These are phyloP conservation scores for Anastrepha ludens DNA, from an alignment of 1,140 invertebrate genomes.

Conservation along the genomic window DNA sequence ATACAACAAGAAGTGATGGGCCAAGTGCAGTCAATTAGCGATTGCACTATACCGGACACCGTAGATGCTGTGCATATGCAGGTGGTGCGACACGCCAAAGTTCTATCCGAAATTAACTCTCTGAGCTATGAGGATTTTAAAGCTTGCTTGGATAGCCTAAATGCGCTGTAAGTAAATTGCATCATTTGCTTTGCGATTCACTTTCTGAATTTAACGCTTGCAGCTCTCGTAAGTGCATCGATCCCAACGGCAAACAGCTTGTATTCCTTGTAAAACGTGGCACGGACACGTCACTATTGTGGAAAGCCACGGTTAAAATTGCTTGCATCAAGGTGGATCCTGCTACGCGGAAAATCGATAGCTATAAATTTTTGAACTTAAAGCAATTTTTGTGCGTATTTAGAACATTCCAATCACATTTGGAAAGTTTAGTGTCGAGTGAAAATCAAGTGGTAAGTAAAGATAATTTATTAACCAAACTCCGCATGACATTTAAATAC, in stretches of 20 bases:
- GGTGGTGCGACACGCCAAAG: slow-evolving; percentile 67
- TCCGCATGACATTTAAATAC: neutral
- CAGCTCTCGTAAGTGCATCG: slow-evolving; percentile 78
- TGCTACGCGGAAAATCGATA: slow-evolving; percentile 75
- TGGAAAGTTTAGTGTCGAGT: slow-evolving; percentile 63
- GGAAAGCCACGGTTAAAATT: slow-evolving; percentile 82
- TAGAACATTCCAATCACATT: slow-evolving; percentile 73
- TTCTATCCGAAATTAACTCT: slow-evolving; percentile 73
- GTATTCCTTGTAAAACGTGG: slow-evolving; percentile 81
- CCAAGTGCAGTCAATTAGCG: slow-evolving; percentile 59
- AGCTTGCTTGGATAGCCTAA: slow-evolving; percentile 75
- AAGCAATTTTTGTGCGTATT: slow-evolving; percentile 78
- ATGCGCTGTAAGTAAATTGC: slow-evolving; percentile 74
- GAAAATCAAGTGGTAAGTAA: slow-evolving; percentile 60
- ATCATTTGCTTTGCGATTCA: neutral
- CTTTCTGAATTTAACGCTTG: neutral
- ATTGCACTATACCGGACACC: slow-evolving; percentile 59
- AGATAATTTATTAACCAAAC: neutral
- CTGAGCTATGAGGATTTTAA: slow-evolving; percentile 77
- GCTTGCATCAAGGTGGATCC: slow-evolving; percentile 80
- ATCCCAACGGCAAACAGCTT: slow-evolving; percentile 79
- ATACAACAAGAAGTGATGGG: slow-evolving; percentile 55
- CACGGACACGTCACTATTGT: slow-evolving; percentile 79
- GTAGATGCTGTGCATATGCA: slow-evolving; percentile 64
- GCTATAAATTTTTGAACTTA: slow-evolving; percentile 78